phyloP scores from a whole-genome alignment of 2,113 vertebrate species.

The Gavialis gangeticus region DNA sequence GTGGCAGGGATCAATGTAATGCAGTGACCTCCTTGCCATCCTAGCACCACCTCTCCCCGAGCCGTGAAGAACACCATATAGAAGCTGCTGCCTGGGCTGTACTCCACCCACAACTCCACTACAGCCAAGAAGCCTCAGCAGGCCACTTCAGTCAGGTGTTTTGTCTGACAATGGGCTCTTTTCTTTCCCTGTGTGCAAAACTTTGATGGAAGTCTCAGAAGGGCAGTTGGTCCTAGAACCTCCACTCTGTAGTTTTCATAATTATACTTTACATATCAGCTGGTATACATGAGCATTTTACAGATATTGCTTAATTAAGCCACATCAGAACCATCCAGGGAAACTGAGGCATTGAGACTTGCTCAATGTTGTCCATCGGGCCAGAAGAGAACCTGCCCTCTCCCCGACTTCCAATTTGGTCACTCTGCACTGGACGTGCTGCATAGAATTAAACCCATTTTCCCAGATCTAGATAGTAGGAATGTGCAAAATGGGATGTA shows the following conservation, averaged over 20 bases:
- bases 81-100: not conserved
- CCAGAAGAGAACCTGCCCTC: not conserved
- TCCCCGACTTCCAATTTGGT: not conserved
- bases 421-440: not conserved
- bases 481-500: too few relatives aligned
- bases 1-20: not conserved
- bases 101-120: not conserved
- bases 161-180: not conserved
- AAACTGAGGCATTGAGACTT: not conserved
- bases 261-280: not conserved
- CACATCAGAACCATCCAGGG: slow-evolving; percentile 20
- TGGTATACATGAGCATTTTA: not conserved
- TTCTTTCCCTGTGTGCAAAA: not conserved
- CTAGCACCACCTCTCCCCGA: not conserved
- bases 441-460: not conserved
- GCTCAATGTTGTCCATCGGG: not conserved
- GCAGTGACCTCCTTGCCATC: not conserved
- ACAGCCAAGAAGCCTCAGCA: not conserved
- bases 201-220: not conserved
- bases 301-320: slow-evolving; percentile 6
- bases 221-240: not conserved
- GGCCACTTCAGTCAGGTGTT: not conserved
- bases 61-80: not conserved
- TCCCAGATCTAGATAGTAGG: too few relatives aligned
- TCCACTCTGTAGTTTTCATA: not conserved